phyloP scores from a whole-genome alignment of 2,888 invertebrate genomes.

The Yponomeuta malinellus region DNA sequence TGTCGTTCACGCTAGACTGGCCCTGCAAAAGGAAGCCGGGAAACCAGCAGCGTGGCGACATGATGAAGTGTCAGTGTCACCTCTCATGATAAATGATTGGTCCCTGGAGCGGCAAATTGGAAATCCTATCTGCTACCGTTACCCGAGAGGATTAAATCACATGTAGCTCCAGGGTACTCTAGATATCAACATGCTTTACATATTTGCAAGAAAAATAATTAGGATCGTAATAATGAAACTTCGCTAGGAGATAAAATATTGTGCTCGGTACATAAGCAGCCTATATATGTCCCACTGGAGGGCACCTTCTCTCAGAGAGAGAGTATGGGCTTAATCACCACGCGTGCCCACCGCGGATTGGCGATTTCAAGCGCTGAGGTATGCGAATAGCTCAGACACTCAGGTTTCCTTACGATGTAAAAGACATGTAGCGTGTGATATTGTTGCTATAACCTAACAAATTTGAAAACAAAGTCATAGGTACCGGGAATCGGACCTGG shows the following conservation, averaged over 20 bases:
- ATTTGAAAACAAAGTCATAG: too few species aligned
- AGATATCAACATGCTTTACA: neutral
- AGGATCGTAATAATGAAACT: neutral
- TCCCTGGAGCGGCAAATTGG: conserved; percentile 58
- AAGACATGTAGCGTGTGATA: too few species aligned
- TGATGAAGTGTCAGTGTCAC: conserved; percentile 72
- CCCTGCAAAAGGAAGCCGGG: conserved; percentile 2
- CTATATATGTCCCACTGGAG: too few species aligned
- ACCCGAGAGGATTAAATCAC: neutral
- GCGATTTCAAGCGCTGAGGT: too few species aligned
- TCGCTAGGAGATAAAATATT: neutral
- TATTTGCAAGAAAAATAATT: neutral
- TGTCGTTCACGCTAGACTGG: neutral
- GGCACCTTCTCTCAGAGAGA: too few species aligned
- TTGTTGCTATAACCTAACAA: too few species aligned
- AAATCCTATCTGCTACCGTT: conserved; percentile 55
- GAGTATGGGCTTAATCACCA: too few species aligned
- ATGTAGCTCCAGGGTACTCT: neutral
- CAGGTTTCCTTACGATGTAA: too few species aligned
- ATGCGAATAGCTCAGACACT: too few species aligned
- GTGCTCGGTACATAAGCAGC: neutral
- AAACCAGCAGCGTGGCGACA: conserved; percentile 28
- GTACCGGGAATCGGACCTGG: too few species aligned
- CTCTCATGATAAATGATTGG: conserved; percentile 60
- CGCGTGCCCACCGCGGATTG: too few species aligned